These are phyloP conservation scores for Galagoides demidoff DNA, from an alignment of 2,797 vertebrate genomes.

Conservation along the genomic window DNA sequence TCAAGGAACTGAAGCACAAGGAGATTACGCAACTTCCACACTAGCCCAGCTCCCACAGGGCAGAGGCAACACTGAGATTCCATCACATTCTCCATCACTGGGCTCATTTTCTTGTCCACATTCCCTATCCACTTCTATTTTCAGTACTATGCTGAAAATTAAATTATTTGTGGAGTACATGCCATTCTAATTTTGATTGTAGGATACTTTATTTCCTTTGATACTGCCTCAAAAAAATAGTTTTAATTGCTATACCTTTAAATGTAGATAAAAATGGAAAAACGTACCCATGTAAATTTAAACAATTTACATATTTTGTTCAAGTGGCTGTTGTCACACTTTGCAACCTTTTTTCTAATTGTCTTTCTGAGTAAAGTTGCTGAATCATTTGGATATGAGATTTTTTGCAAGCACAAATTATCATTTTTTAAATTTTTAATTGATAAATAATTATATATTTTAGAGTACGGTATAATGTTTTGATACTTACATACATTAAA, in stretches of 20 bases:
- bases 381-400: not conserved
- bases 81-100: not conserved
- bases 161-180: not conserved
- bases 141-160: not conserved
- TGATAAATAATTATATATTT: not conserved
- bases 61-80: not conserved
- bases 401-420: not conserved
- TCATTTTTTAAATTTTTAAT: not conserved
- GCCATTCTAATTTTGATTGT: not conserved
- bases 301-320: not conserved
- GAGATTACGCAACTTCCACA: not conserved
- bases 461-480: not conserved
- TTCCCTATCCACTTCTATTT: not conserved
- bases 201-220: not conserved
- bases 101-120: not conserved
- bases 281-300: not conserved
- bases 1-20: not conserved
- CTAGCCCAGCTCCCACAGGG: not conserved
- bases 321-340: not conserved
- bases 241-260: not conserved
- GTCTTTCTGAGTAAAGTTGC: not conserved
- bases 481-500: not conserved
- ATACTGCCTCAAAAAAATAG: not conserved
- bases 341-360: not conserved
- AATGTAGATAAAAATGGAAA: not conserved